phyloP scores from a whole-genome alignment of 1,140 invertebrate species.

The Drosophila biarmipes region DNA sequence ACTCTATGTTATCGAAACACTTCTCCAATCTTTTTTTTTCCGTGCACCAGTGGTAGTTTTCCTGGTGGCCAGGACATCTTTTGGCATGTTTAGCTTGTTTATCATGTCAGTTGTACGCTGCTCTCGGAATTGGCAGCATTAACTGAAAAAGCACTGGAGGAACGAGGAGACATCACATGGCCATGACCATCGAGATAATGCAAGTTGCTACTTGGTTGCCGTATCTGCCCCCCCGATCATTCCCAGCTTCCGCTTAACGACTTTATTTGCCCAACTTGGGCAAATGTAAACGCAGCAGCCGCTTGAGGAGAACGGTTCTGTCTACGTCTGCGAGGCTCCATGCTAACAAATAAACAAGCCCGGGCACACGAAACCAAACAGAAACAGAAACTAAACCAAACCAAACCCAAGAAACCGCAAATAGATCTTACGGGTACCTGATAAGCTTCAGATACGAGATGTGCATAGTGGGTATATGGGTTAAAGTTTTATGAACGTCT shows the following conservation, averaged over 20 bases:
- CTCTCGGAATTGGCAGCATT: slow-evolving; percentile 74
- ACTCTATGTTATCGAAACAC: no score
- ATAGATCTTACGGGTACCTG: slow-evolving; percentile 71
- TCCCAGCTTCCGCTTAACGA: slow-evolving; percentile 60
- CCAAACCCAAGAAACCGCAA: slow-evolving; percentile 64
- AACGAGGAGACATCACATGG: slow-evolving; percentile 39
- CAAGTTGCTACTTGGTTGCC: slow-evolving; percentile 44
- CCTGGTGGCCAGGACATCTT: slow-evolving; percentile 26
- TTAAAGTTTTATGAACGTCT: no score
- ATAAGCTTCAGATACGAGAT: slow-evolving; percentile 38
- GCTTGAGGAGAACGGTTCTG: slow-evolving; percentile 15
- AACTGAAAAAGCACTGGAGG: slow-evolving; percentile 38
- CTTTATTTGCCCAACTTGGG: slow-evolving; percentile 75
- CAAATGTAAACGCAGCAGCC: slow-evolving; percentile 63
- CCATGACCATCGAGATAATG: slow-evolving; percentile 39
- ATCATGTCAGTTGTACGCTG: slow-evolving; percentile 68
- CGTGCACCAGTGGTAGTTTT: slow-evolving; percentile 1
- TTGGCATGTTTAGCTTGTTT: slow-evolving; percentile 64
- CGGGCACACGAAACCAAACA: slow-evolving; percentile 49
- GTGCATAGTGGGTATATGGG: slow-evolving; percentile 19
- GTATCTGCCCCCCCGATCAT: slow-evolving; percentile 18
- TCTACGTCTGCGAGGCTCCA: slow-evolving; percentile 27
- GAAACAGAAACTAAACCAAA: slow-evolving; percentile 45
- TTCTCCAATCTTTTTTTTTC: neutral
- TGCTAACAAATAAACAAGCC: slow-evolving; percentile 54